Conservation (phyloP, 1,140 invertebrate species). For the Cyclina sinensis region DNA sequence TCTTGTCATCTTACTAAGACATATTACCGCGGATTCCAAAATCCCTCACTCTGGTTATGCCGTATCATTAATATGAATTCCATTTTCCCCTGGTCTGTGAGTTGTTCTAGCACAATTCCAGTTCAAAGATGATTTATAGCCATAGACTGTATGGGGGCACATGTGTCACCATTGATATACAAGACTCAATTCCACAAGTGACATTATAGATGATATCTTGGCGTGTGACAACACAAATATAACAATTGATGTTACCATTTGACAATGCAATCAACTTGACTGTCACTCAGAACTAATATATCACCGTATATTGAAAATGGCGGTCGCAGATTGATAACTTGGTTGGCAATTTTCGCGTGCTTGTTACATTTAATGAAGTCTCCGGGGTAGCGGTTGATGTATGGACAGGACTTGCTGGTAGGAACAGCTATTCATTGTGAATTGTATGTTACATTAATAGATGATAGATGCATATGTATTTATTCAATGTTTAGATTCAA, state of each 20-base stretch:
- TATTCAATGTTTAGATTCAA: neutral
- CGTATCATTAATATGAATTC: neutral
- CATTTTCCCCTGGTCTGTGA: neutral
- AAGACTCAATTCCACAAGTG: constrained; percentile 59
- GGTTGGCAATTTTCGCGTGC: constrained; percentile 8
- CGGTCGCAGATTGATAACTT: constrained; percentile 44
- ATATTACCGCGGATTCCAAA: no score
- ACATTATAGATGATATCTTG: constrained; percentile 58
- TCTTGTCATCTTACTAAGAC: no score
- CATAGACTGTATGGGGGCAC: constrained; percentile 16
- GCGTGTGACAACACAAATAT: constrained; percentile 58
- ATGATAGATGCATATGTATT: neutral
- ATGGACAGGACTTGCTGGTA: neutral
- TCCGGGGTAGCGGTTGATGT: neutral
- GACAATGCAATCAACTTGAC: constrained; percentile 66
- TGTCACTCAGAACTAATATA: constrained; percentile 61
- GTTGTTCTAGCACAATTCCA: constrained; percentile 20
- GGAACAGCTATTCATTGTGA: neutral
- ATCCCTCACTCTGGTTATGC: no score
- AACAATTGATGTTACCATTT: constrained; percentile 67
- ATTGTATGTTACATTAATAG: neutral
- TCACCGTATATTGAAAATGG: constrained; percentile 55
- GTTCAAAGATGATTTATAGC: constrained; percentile 46
- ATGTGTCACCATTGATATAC: constrained; percentile 61
- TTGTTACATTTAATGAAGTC: constrained; percentile 13